Percentiles rank a stretch among this genome's conserved stretches.
phyloP scores from a whole-genome alignment of 2,113 vertebrate genomes.

The Amphiprion ocellaris region DNA sequence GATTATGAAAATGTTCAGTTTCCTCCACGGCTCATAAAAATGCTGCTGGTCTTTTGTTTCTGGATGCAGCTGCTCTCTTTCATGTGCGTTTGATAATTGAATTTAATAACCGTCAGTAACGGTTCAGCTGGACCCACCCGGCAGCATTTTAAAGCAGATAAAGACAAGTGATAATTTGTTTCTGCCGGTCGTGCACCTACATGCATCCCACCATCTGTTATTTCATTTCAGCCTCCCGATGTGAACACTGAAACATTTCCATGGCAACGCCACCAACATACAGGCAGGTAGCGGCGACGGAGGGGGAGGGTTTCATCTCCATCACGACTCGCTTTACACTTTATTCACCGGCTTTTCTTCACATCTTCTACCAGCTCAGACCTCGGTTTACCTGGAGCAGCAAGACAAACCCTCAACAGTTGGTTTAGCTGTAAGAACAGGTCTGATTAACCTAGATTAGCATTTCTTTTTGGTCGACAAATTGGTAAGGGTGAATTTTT shows the following conservation, averaged over 20 bases:
- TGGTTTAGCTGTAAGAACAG: no score
- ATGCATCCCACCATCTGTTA: conserved; percentile 82
- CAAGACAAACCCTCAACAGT: no score
- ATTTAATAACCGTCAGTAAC: conserved; percentile 26
- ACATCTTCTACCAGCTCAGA: no score
- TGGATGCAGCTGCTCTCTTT: neutral
- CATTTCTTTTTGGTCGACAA: no score
- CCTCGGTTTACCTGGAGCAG: no score
- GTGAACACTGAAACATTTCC: conserved; percentile 66
- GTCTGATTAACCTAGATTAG: no score
- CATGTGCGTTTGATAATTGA: conserved; percentile 3
- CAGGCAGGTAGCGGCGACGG: conserved; percentile 73
- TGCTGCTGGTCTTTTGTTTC: neutral
- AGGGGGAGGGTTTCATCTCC: conserved; percentile 14
- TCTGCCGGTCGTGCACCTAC: conserved; percentile 74
- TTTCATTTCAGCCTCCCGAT: conserved; percentile 73
- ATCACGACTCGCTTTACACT: neutral
- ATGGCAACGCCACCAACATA: conserved; percentile 74
- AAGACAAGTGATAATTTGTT: conserved; percentile 57
- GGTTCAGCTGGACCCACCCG: conserved; percentile 19
- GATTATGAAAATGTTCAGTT: conserved; percentile 5
- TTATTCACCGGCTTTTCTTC: neutral
- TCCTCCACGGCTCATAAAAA: neutral
- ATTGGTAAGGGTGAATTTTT: no score
- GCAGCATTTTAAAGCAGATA: neutral